phyloP scores from a whole-genome alignment of 2,797 vertebrate genomes.

The Poecilia picta region DNA sequence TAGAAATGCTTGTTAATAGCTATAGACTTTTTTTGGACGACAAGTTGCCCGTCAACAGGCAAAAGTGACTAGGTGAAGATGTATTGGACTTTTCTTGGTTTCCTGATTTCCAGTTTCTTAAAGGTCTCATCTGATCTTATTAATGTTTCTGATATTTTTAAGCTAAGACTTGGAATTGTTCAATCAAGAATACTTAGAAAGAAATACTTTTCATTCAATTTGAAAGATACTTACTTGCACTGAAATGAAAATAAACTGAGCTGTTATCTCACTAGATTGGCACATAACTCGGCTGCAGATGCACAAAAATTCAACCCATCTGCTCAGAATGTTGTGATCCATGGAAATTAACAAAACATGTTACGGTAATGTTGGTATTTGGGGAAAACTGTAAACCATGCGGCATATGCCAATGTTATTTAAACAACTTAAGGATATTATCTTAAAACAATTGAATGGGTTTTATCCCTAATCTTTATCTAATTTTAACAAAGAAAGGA shows the following conservation, averaged over 20 bases:
- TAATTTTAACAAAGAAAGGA: too few species aligned
- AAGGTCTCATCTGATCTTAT: not conserved
- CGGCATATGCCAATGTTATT: not conserved
- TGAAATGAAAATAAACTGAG: not conserved
- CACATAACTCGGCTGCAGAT: not conserved
- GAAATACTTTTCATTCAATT: not conserved
- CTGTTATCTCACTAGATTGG: not conserved
- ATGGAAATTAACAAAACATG: not conserved
- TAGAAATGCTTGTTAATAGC: not conserved
- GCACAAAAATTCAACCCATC: not conserved
- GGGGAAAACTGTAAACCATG: not conserved
- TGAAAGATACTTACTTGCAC: not conserved
- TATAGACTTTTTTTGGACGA: not conserved
- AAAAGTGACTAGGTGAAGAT: not conserved
- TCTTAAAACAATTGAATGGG: not conserved
- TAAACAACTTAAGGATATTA: not conserved
- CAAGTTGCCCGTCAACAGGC: constrained; percentile 7
- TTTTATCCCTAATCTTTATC: not conserved
- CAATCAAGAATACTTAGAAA: not conserved
- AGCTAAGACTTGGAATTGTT: not conserved
- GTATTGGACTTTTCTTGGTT: not conserved
- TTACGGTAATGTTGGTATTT: not conserved
- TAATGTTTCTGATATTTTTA: not conserved
- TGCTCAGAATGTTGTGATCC: not conserved
- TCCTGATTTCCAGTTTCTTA: not conserved